Evolutionary conservation across 2,113 vertebrate species (phyloP).

Genomic region (Trinectes maculatus): DNA sequence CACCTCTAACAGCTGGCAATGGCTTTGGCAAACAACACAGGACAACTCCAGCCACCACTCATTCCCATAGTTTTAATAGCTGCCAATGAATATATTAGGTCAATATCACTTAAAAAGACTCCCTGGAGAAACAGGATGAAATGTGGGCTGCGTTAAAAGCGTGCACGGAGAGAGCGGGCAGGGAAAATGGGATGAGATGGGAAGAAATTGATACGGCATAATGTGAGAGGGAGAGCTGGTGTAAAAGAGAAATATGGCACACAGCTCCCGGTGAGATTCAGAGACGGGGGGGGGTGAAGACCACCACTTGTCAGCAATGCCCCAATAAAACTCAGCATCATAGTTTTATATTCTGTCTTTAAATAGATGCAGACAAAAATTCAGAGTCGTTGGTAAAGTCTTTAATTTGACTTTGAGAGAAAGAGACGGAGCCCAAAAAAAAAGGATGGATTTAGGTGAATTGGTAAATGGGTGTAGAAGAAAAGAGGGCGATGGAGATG

Average conservation of each 20-base stretch:
- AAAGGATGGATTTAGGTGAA: slow-evolving; percentile 51
- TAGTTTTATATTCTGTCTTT: slow-evolving; percentile 32
- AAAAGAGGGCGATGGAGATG: slow-evolving; percentile 20
- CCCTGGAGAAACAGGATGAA: slow-evolving; percentile 59
- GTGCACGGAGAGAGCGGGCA: slow-evolving; percentile 39
- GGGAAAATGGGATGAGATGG: slow-evolving; percentile 63
- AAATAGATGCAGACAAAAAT: slow-evolving; percentile 13
- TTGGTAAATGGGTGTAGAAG: slow-evolving; percentile 45
- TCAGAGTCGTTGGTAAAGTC: slow-evolving; percentile 16
- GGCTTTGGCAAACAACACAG: slow-evolving; percentile 10
- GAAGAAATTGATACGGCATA: slow-evolving; percentile 69
- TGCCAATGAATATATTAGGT: slow-evolving; percentile 56
- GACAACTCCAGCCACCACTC: slow-evolving; percentile 24
- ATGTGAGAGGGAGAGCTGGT: slow-evolving; percentile 61
- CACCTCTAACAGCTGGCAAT: neutral
- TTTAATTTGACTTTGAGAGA: slow-evolving; percentile 42
- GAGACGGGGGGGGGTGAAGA: slow-evolving; percentile 31
- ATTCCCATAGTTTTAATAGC: slow-evolving; percentile 53
- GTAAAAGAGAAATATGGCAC: slow-evolving; percentile 54
- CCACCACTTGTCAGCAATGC: slow-evolving; percentile 21
- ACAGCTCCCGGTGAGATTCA: slow-evolving; percentile 11
- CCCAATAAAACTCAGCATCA: slow-evolving; percentile 21
- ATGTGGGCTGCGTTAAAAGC: slow-evolving; percentile 49
- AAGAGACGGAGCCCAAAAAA: slow-evolving; percentile 13
- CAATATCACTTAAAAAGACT: slow-evolving; percentile 67